Percentiles rank a stretch among this genome's conserved stretches.
phyloP scores from a whole-genome alignment of 1,140 invertebrate species.

The Calliopsis andreniformis region DNA sequence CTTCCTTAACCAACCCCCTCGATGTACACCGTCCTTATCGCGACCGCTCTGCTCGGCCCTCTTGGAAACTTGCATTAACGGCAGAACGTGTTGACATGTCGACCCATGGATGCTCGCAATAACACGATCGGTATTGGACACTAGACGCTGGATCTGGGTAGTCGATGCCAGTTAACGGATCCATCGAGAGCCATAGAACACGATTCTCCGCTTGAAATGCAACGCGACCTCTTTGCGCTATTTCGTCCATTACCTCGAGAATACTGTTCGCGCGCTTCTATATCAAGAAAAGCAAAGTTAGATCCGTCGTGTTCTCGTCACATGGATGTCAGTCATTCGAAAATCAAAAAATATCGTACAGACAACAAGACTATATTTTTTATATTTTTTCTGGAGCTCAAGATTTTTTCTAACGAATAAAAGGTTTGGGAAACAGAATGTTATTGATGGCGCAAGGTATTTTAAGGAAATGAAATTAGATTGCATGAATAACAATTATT shows the following conservation, averaged over 20 bases:
- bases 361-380: too few species aligned
- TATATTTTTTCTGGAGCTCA: too few species aligned
- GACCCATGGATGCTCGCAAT: constrained; percentile 23
- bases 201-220: background rate
- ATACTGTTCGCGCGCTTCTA: too few species aligned
- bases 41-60: constrained; percentile 40
- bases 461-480: constrained; percentile 26
- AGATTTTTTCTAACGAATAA: too few species aligned
- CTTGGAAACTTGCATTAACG: constrained; percentile 51
- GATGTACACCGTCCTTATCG: constrained; percentile 63
- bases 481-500: constrained; percentile 3
- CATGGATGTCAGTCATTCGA: background rate
- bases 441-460: too few species aligned
- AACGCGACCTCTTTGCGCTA: constrained; percentile 12
- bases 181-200: background rate
- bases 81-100: constrained; percentile 50
- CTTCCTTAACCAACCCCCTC: constrained; percentile 56
- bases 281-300: background rate
- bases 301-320: background rate
- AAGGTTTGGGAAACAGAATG: too few species aligned
- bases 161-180: background rate
- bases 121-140: constrained; percentile 29
- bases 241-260: constrained; percentile 16
- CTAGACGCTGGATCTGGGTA: background rate
- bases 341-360: too few species aligned